Percentiles rank a stretch among this genome's conserved stretches.
These are phyloP conservation scores for Squalus acanthias DNA, from an alignment of 2,797 vertebrate species.

Conservation along the genomic window DNA sequence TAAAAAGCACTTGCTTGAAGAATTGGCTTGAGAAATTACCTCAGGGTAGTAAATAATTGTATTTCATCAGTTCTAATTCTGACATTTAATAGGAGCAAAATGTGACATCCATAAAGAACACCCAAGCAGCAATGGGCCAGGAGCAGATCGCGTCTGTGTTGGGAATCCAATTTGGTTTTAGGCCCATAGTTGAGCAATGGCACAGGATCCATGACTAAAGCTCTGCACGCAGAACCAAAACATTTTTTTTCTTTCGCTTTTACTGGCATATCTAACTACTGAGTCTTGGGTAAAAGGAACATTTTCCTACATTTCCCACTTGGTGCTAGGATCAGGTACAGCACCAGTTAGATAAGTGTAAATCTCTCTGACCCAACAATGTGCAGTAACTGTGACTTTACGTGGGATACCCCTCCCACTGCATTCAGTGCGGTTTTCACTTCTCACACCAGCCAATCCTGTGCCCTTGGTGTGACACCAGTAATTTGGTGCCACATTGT, in stretches of 20 bases:
- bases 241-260: neutral
- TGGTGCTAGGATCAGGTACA: neutral
- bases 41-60: neutral
- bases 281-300: neutral
- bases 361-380: neutral
- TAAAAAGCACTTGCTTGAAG: neutral
- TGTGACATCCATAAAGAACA: neutral
- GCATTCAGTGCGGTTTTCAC: too few relatives aligned
- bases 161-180: neutral
- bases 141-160: neutral
- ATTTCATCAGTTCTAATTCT: neutral
- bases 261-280: neutral
- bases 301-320: neutral
- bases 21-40: neutral
- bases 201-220: neutral
- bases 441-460: neutral
- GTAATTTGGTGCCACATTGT: neutral
- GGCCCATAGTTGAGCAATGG: neutral
- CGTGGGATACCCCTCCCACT: too few relatives aligned
- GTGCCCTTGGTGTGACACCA: too few relatives aligned
- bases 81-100: neutral
- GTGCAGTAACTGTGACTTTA: too few relatives aligned
- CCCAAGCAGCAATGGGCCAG: neutral
- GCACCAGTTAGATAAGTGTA: neutral
- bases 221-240: neutral